Conservation (phyloP, 2,888 invertebrate genomes). For the Drosophila trichaetosa region DNA sequence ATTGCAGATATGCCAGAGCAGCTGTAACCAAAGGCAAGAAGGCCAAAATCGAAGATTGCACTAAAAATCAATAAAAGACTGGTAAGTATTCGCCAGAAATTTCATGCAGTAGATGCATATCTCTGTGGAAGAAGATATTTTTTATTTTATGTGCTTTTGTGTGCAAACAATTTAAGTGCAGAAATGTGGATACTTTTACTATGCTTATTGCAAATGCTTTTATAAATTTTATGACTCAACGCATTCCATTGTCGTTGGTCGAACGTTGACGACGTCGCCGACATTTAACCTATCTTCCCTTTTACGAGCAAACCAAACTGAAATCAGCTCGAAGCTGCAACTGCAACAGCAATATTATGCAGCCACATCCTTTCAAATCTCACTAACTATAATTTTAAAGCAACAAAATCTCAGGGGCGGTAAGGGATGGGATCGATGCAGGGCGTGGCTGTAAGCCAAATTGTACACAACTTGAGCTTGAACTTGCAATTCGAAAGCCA, state of each 20-base stretch:
- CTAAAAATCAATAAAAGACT: conserved; percentile 67
- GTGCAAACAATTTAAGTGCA: conserved; percentile 58
- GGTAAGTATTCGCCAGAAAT: conserved; percentile 63
- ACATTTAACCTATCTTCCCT: conserved; percentile 66
- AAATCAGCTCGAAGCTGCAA: conserved; percentile 37
- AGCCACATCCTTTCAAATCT: conserved; percentile 58
- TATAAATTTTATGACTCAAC: conserved; percentile 77
- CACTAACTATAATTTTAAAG: conserved; percentile 73
- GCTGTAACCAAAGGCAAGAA: conserved; percentile 22
- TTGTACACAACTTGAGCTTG: conserved; percentile 66
- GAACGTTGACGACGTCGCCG: conserved; percentile 32
- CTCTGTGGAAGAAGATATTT: background rate
- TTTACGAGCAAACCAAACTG: conserved; percentile 56
- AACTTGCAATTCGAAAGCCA: conserved; percentile 55
- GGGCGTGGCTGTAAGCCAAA: conserved; percentile 60
- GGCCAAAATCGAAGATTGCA: conserved; percentile 23
- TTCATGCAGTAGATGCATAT: conserved; percentile 20
- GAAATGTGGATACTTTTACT: conserved; percentile 59
- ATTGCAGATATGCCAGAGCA: conserved; percentile 53
- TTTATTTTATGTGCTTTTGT: conserved; percentile 3
- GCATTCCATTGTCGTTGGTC: conserved; percentile 56
- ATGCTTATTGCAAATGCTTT: conserved; percentile 71
- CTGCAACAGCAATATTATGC: conserved; percentile 37
- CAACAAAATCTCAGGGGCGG: conserved; percentile 48
- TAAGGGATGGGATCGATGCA: background rate